Conservation (phyloP, 2,888 invertebrate genomes). For the Griposia aprilina region DNA sequence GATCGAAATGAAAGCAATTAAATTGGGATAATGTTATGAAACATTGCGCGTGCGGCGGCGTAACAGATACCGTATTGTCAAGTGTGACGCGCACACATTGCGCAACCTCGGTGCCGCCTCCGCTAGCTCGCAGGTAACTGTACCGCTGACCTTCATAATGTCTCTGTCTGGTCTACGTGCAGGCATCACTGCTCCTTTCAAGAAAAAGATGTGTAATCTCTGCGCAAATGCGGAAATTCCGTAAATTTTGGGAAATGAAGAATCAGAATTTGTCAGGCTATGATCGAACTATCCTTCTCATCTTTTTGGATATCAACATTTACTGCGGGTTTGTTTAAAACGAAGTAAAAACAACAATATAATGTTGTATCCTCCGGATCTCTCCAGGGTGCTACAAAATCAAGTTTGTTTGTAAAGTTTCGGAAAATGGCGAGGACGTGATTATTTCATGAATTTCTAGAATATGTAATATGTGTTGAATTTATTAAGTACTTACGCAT, state of each 20-base stretch:
- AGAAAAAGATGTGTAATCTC: slow-evolving; percentile 15
- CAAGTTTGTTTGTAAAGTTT: neutral
- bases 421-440: neutral
- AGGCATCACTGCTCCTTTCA: neutral
- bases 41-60: slow-evolving; percentile 21
- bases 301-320: too few relatives aligned
- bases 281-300: neutral
- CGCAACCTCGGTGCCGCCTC: slow-evolving; percentile 19
- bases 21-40: slow-evolving; percentile 42
- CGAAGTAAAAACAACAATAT: neutral
- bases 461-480: neutral
- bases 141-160: slow-evolving; percentile 29
- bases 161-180: neutral
- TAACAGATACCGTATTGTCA: slow-evolving; percentile 4
- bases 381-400: neutral
- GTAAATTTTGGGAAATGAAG: neutral
- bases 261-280: neutral
- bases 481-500: neutral
- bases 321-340: neutral
- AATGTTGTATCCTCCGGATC: neutral
- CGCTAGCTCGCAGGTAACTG: slow-evolving; percentile 13
- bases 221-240: slow-evolving; percentile 13
- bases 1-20: slow-evolving; percentile 11
- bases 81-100: slow-evolving; percentile 32
- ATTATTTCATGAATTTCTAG: neutral